Base-by-base conservation (phyloP, 2,797 vertebrate genomes). In the Ispidina lecontei region DNA sequence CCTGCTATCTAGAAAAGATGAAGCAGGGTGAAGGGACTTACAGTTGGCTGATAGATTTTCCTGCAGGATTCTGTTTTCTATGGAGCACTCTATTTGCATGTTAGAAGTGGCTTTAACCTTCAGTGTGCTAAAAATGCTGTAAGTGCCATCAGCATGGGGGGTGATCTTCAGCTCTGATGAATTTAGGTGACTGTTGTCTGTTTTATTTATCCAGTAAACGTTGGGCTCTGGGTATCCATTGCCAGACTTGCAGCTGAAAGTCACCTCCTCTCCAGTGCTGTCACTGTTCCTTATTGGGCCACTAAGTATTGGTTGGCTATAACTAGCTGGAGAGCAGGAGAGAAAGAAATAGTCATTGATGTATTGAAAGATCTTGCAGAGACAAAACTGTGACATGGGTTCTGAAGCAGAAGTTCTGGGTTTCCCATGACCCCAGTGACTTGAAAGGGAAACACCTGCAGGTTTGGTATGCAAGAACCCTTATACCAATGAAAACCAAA, bases 191-290 rank as follows among this genome's bases (percentile, higher is more conserved):
- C 93, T 97, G 85, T 96, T 90, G 94, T 97, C 95, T 0, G 93
- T 97, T 94, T 44, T 90, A 71, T 97, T 98, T 94, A 97, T 92
- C 98, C 97, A 98, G 43, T 97, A 96, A 67, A 98, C 91, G 0
- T 93, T 97, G 20, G 96, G 97, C 35, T 47, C 3, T 7, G 98
- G 97, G 55, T 96, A 98, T 74, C 97, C 97, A 1, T 96, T 87
- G 14, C 16, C 68, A 1, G 97, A 98, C 10, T 4, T 97, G 94
- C 98, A 98, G 15, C 44, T 96, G 87, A 98, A 96, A 31, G 74
- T 97, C 56, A 96, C 77, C 64, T 94, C 94, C 37, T 92, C 84
- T 18, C n/a, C 95, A 43, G 26, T 6, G 29, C 79, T 62, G 9
- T 46, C 5, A 14, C 5, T 25, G 15, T 82, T 95, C 41, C 19